phyloP scores from a whole-genome alignment of 1,140 invertebrate species.

The Procambarus virginalis region DNA sequence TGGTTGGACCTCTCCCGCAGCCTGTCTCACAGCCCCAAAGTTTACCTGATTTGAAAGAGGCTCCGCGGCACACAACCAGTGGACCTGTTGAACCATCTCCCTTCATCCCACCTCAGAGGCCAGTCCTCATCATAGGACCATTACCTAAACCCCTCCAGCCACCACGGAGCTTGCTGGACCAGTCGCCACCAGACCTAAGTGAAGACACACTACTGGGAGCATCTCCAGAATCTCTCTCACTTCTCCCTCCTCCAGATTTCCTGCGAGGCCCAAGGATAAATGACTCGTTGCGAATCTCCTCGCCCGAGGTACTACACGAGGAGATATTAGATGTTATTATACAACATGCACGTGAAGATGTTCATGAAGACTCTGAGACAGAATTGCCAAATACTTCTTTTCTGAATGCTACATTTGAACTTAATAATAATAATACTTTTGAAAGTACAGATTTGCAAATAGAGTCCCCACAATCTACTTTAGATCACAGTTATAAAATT shows the following conservation, averaged over 20 bases:
- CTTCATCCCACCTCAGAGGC: conserved; percentile 34
- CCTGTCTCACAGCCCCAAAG: background rate
- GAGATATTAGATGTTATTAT: background rate
- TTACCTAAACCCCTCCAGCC: conserved; percentile 49
- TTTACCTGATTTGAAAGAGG: background rate
- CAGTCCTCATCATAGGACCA: conserved; percentile 42
- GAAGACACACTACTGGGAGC: background rate
- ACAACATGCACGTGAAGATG: background rate
- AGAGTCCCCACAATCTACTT: background rate
- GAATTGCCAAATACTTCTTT: background rate
- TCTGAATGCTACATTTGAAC: background rate
- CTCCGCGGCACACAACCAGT: too few species aligned
- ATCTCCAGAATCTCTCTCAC: background rate
- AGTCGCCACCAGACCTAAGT: background rate
- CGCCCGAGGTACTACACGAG: background rate
- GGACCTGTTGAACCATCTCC: conserved; percentile 25
- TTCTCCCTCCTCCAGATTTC: background rate
- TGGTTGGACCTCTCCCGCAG: conserved; percentile 42
- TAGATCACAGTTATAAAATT: background rate
- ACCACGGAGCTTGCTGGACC: background rate
- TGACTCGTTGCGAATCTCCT: background rate
- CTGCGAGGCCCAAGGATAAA: background rate
- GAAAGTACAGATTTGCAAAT: background rate
- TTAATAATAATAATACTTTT: background rate
- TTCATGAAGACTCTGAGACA: background rate